Evolutionary conservation across 64 coral and sea anemone species (phyloP), one percentile per base, ranked within the genome.

Genomic region (Stylophora pistillata): DNA sequence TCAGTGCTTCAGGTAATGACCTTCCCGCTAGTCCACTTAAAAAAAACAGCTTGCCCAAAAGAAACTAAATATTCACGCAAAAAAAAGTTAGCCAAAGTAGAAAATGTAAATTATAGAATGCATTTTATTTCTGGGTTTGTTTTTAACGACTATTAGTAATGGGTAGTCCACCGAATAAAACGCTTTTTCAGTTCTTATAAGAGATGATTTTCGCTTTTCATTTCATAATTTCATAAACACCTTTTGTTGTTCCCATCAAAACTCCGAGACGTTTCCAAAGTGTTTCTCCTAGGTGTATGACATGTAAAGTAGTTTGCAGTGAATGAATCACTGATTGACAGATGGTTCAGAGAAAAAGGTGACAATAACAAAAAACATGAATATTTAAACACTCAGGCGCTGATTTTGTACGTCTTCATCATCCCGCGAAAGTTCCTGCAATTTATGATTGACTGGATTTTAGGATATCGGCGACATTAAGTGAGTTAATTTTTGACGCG

Each of bases 301-400:
- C 23, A 68, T 68, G 64, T 21, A 68, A 78, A 78, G 55, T n/a
- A 55, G 17, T 13, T 55, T 75, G 37, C 11, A 56, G 15, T 28
- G 25, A 78, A 78, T 70, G 59, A 68, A 53, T 53, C 18, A 63
- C 6, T 70, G n/a, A n/a, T n/a, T n/a, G 80, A 84, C 80, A 84
- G 80, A 62, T 84, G 61, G 58, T 81, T 21, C 16, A 5, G 2
- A 28, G 11, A 21, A 60, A 60, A 79, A 59, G 21, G 29, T 82
- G 58, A 60, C 20, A 31, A 79, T 20, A 27, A 32, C n/a, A 31
- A 60, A 70, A 69, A 20, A 41, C 32, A 69, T 84, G 80, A 68
- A 84, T 84, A 84, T 84, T 84, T 84, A 54, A 52, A 76, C 16
- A 69, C 9, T 23, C 18, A 62, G 13, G 64, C 34, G 14, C 3